phyloP scores from a whole-genome alignment of 2,797 vertebrate species.

The Spheniscus humboldti region DNA sequence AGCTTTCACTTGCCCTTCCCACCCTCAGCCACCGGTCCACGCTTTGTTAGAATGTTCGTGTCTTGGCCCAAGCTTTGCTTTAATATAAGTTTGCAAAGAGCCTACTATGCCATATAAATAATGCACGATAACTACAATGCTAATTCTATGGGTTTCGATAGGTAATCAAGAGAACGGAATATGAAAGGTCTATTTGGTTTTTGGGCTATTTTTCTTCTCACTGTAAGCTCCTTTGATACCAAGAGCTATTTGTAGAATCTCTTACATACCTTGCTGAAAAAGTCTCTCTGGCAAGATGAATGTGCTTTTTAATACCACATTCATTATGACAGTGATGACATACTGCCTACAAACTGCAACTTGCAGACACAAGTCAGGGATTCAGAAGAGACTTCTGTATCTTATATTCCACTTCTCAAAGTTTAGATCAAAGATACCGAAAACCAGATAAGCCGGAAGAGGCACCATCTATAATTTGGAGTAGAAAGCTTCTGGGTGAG shows the following conservation, averaged over 20 bases:
- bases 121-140: neutral
- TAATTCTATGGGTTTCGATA: neutral
- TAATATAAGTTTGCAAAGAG: neutral
- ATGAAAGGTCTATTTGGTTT: neutral
- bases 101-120: neutral
- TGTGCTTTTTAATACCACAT: neutral
- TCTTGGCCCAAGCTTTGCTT: neutral
- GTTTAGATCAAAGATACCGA: neutral
- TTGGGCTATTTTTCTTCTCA: neutral
- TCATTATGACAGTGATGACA: neutral
- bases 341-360: neutral
- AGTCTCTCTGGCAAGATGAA: neutral
- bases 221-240: neutral
- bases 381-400: neutral
- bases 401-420: neutral
- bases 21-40: neutral
- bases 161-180: neutral
- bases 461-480: neutral
- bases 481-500: neutral
- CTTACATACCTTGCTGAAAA: neutral
- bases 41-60: neutral
- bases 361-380: neutral
- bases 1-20: neutral
- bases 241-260: neutral
- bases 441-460: neutral